These are phyloP conservation scores for Blastobasis lacticolella DNA, from an alignment of 2,888 invertebrate species.

Conservation along the genomic window DNA sequence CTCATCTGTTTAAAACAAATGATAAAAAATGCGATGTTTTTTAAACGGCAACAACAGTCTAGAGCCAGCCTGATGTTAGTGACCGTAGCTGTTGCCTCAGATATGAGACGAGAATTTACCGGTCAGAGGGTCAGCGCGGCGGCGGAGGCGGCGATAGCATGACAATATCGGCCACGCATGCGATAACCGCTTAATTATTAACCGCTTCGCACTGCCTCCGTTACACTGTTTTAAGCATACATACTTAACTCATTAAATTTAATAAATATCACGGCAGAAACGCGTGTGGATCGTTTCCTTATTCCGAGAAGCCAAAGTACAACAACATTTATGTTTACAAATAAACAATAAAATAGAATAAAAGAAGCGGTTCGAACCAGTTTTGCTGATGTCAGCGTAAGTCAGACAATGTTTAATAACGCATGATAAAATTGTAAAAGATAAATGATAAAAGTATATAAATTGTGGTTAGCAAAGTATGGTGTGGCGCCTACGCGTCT, in stretches of 20 bases:
- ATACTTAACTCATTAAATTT: neutral
- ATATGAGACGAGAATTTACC: slow-evolving; percentile 55
- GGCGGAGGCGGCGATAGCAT: slow-evolving; percentile 45
- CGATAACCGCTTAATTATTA: slow-evolving; percentile 13
- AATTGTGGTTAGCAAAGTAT: too few relatives aligned
- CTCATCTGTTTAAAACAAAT: too few relatives aligned
- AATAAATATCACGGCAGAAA: slow-evolving; percentile 5
- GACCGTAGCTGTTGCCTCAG: slow-evolving; percentile 57
- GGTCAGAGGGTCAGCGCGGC: slow-evolving; percentile 54
- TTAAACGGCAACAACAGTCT: neutral
- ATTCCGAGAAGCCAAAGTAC: neutral
- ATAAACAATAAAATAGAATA: too few relatives aligned
- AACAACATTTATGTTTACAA: too few relatives aligned
- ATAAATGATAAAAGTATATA: too few relatives aligned
- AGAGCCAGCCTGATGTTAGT: slow-evolving; percentile 40
- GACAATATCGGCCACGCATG: slow-evolving; percentile 37
- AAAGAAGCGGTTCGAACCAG: too few relatives aligned
- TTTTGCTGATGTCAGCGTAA: too few relatives aligned
- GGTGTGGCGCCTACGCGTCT: slow-evolving; percentile 14
- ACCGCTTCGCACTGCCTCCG: slow-evolving; percentile 19
- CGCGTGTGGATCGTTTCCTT: slow-evolving; percentile 5
- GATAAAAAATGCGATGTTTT: too few relatives aligned
- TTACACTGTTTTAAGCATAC: neutral
- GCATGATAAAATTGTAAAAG: too few relatives aligned
- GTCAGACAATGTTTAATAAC: too few relatives aligned